Conservation (phyloP, 2,888 invertebrate species). For the Apamea epomidion region DNA sequence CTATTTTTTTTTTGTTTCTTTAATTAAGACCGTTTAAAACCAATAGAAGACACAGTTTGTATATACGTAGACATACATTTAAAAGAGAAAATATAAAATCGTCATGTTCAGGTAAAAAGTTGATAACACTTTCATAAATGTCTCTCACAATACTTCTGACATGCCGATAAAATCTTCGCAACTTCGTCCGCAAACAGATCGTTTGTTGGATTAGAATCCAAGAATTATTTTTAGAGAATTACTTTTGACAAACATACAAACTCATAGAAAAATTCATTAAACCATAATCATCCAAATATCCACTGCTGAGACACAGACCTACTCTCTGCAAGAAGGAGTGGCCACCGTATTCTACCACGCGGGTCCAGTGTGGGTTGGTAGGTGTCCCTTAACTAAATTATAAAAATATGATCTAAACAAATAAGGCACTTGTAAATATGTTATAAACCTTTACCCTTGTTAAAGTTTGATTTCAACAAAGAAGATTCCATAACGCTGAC, state of each 20-base stretch:
- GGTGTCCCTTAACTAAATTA: not conserved
- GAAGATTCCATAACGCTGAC: constrained; percentile 9
- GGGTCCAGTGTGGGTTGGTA: not conserved
- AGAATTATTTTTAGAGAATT: not conserved
- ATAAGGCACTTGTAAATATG: not conserved
- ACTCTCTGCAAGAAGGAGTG: not conserved
- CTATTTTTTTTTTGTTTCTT: not conserved
- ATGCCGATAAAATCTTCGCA: not conserved
- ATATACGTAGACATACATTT: not conserved
- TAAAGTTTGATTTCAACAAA: constrained; percentile 7
- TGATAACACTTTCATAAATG: not conserved
- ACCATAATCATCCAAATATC: not conserved
- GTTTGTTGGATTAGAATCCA: not conserved
- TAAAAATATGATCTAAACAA: not conserved
- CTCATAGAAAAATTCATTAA: not conserved
- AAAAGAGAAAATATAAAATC: not conserved
- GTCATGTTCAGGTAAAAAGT: not conserved
- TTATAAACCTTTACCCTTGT: constrained; percentile 17
- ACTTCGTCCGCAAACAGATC: too few species aligned
- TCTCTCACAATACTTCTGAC: not conserved
- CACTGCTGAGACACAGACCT: not conserved
- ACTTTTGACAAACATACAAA: not conserved
- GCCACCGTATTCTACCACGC: too few species aligned
- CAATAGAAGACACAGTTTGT: not conserved
- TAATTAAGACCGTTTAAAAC: too few species aligned